Percentiles rank a stretch among this genome's conserved stretches.
Conservation (phyloP, 2,113 vertebrate species). For the Alligator mississippiensis region DNA sequence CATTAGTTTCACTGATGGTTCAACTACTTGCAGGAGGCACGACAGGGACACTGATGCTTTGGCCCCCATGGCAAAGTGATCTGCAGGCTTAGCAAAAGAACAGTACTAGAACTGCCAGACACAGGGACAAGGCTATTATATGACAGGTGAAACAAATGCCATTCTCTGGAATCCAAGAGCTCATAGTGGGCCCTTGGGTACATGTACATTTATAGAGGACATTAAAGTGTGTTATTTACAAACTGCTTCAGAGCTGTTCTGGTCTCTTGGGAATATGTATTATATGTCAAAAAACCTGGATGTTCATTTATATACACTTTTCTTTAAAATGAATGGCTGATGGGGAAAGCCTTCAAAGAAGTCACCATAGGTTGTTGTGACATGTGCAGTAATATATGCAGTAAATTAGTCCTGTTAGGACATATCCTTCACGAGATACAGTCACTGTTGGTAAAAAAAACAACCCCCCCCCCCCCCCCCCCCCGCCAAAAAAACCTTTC, state of each 20-base stretch:
- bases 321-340: slow-evolving; percentile 67
- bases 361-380: slow-evolving; percentile 61
- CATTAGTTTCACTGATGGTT: too few species aligned
- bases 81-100: neutral
- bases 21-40: too few species aligned
- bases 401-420: slow-evolving; percentile 25
- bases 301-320: slow-evolving; percentile 60
- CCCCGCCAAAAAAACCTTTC: slow-evolving; percentile 1
- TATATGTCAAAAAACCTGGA: slow-evolving; percentile 61
- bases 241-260: slow-evolving; percentile 52
- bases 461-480: too few species aligned
- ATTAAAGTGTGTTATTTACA: slow-evolving; percentile 65
- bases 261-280: slow-evolving; percentile 3
- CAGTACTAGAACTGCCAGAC: neutral
- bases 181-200: neutral
- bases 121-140: neutral
- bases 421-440: slow-evolving; percentile 42
- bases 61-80: neutral
- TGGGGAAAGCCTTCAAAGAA: slow-evolving; percentile 65
- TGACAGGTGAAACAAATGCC: neutral
- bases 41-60: too few species aligned
- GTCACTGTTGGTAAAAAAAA: neutral
- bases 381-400: slow-evolving; percentile 60
- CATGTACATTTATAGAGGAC: slow-evolving; percentile 32
- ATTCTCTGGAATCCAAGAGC: slow-evolving; percentile 27